phyloP scores from a whole-genome alignment of 2,113 vertebrate species.

The Columba janthina region DNA sequence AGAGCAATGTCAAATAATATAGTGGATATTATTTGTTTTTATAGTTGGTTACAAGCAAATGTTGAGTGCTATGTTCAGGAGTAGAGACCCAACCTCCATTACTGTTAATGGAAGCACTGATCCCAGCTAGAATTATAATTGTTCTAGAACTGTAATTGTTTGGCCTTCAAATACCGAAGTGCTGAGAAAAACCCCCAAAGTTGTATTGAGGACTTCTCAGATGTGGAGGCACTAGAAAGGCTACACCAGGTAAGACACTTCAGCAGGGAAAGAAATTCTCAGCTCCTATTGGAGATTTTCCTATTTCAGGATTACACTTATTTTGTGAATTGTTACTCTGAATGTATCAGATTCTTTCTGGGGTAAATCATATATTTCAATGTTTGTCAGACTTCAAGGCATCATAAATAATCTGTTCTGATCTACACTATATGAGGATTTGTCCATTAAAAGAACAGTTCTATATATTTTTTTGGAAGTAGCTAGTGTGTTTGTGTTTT shows the following conservation, averaged over 20 bases:
- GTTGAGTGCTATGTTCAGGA: background rate
- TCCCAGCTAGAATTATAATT: background rate
- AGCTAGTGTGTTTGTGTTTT: background rate
- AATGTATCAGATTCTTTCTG: too few species aligned
- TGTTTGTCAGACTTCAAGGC: background rate
- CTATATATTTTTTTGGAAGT: background rate
- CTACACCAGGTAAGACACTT: background rate
- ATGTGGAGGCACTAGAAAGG: background rate
- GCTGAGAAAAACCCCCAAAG: background rate
- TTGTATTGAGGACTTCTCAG: background rate
- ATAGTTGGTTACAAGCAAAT: background rate
- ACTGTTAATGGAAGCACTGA: conserved; percentile 3
- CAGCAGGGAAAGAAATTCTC: background rate
- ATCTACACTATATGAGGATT: background rate
- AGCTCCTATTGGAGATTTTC: background rate
- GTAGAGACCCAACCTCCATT: conserved; percentile 22
- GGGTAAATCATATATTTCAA: too few species aligned
- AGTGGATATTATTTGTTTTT: conserved; percentile 27
- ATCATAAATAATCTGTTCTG: background rate
- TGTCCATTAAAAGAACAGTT: background rate
- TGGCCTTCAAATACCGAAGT: background rate
- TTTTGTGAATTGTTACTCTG: background rate
- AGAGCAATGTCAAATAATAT: background rate
- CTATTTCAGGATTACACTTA: background rate
- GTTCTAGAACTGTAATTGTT: background rate